Conservation (phyloP, 2,888 invertebrate species). For the Lepidocyrtoides sp. region DNA sequence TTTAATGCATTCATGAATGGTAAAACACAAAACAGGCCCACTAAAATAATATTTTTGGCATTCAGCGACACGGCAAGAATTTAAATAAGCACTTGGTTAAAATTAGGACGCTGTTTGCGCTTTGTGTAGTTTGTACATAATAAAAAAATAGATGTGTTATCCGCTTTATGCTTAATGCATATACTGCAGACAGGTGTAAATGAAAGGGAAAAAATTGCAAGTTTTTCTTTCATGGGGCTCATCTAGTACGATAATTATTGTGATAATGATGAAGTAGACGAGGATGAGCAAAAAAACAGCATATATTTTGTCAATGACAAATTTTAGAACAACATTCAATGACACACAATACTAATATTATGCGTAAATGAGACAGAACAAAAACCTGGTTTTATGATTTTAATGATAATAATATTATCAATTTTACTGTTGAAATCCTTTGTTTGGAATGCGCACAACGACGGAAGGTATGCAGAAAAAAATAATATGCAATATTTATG, state of each 20-base stretch:
- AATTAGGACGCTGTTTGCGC: conserved; percentile 60
- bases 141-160: neutral
- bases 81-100: conserved; percentile 67
- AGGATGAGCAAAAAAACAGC: conserved; percentile 14
- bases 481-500: no score
- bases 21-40: conserved; percentile 57
- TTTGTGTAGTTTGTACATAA: conserved; percentile 10
- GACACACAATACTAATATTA: no score
- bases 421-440: no score
- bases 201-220: conserved; percentile 71
- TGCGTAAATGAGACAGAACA: neutral
- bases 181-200: conserved; percentile 55
- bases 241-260: conserved; percentile 49
- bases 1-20: conserved; percentile 76
- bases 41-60: conserved; percentile 64
- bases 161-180: conserved; percentile 2
- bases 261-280: neutral
- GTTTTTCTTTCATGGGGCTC: conserved; percentile 28
- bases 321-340: neutral
- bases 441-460: no score
- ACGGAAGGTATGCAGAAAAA: no score
- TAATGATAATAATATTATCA: neutral
- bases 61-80: conserved; percentile 61
- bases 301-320: conserved; percentile 54
- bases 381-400: neutral